Base-by-base conservation (phyloP, 2,888 invertebrate species). In the Buathra laborator region DNA sequence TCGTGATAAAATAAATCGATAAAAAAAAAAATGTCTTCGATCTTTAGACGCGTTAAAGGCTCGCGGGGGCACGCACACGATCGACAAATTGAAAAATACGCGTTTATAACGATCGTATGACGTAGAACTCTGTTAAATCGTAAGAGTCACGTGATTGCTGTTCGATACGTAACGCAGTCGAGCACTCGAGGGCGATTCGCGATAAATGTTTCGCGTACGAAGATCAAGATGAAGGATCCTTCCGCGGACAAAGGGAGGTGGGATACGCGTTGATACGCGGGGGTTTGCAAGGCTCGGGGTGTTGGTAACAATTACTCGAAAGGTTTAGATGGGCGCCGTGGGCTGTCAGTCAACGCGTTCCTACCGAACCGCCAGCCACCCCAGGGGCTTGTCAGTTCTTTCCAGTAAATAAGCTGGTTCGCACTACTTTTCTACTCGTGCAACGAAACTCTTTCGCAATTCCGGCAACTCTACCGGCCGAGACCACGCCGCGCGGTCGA, bases 261-360 rank as follows among this genome's bases (percentile, higher is more conserved):
- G 37, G 37, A 37, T 37, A 37, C 37, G 37, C 37, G 37, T 37
- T 37, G 1, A 37, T 37, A 37, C 37, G 37, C 37, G 37, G 29
- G 71, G 71, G 43, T 71, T 80, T 29, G 82, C 43, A 1, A 72
- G 51, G 51, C 59, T 77, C 51, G 84, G 86, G 78, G 78, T 82
- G 86, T 81, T 86, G 43, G 84, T 81, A 86, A 86, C 86, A 86
- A 86, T 85, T 86, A 86, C 86, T 82, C 74, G 72, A 77, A 85
- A 85, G 76, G 70, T 81, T 81, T 66, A 72, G 48, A 79, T 24
- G 80, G 82, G 62, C 62, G 48, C 48, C 84, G 86, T 82, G 86
- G 66, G 66, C 86, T 85, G 85, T 86, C 86, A 86, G 86, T 86
- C 86, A 85, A 74, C 85, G 80, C 51, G 76, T 85, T 74, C 77